Evolutionary conservation across 2,797 vertebrate genomes (phyloP).

Genomic region (Lophura swinhoii): DNA sequence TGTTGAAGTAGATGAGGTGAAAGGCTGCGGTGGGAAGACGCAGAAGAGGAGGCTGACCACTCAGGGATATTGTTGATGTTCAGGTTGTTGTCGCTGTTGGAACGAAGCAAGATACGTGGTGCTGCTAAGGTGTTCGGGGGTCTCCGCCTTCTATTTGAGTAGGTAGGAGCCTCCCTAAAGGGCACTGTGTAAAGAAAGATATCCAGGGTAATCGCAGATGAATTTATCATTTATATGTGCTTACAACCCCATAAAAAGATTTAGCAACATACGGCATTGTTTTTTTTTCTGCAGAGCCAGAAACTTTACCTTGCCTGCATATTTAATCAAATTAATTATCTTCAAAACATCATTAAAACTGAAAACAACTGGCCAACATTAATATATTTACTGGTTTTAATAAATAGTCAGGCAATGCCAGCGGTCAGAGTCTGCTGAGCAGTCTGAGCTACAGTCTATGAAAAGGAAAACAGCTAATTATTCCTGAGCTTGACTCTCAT

Average conservation of each 20-base stretch:
- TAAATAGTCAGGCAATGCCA: not conserved
- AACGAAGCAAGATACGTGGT: conserved; percentile 91
- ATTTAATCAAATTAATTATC: not conserved
- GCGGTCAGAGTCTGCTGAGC: not conserved
- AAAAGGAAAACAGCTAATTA: not conserved
- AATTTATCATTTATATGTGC: not conserved
- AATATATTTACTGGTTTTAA: not conserved
- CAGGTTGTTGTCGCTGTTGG: conserved; percentile 96
- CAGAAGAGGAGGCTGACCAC: conserved; percentile 81
- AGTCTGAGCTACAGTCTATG: not conserved
- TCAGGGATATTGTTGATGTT: conserved; percentile 81
- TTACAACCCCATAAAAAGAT: not conserved
- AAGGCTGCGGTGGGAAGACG: conserved; percentile 91
- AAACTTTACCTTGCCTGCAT: conserved; percentile 12
- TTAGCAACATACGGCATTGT: conserved; percentile 35
- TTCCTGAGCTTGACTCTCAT: not conserved
- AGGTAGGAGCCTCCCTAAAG: conserved; percentile 94
- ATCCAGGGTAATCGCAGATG: not conserved
- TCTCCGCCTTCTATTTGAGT: conserved; percentile 89
- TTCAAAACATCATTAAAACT: not conserved
- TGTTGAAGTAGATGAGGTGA: conserved; percentile 93
- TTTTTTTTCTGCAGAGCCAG: not conserved
- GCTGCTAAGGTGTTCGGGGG: conserved; percentile 87
- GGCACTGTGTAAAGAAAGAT: conserved; percentile 84
- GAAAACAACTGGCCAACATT: not conserved